Evolutionary conservation across 2,888 invertebrate genomes (phyloP).

Genomic region (Drosophila siamana): DNA sequence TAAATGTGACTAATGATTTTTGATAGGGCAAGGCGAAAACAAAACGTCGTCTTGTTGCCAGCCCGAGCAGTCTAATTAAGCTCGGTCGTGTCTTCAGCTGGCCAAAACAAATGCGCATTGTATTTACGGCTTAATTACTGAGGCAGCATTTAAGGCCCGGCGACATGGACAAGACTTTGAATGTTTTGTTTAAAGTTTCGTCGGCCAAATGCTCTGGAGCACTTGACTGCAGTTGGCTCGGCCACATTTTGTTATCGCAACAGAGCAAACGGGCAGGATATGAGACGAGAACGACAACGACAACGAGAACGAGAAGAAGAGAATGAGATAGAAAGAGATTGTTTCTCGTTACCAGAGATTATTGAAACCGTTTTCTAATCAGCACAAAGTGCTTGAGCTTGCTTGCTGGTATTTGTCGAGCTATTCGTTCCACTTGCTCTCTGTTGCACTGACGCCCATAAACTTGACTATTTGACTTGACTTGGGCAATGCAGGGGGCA

Average conservation of each 20-base stretch:
- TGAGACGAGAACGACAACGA: too few relatives aligned
- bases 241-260: conserved; percentile 32
- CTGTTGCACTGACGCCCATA: conserved; percentile 31
- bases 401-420: conserved; percentile 23
- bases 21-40: conserved; percentile 49
- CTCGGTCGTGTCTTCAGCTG: conserved; percentile 38
- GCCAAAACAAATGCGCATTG: conserved; percentile 69
- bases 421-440: conserved; percentile 16
- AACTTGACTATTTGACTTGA: conserved; percentile 62
- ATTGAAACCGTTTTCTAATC: conserved; percentile 75
- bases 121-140: conserved; percentile 68
- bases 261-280: not conserved
- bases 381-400: conserved; percentile 64
- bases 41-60: conserved; percentile 54
- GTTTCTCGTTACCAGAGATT: conserved; percentile 42
- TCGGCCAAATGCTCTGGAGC: conserved; percentile 13
- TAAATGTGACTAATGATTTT: conserved; percentile 74
- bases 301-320: not conserved
- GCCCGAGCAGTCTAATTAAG: conserved; percentile 63
- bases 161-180: conserved; percentile 8
- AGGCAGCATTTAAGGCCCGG: conserved; percentile 37
- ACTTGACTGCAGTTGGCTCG: conserved; percentile 62
- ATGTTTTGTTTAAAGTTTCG: conserved; percentile 64
- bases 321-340: conserved; percentile 4
- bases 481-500: conserved; percentile 55